phyloP scores from a whole-genome alignment of 2,797 vertebrate species.

The Strix occidentalis region DNA sequence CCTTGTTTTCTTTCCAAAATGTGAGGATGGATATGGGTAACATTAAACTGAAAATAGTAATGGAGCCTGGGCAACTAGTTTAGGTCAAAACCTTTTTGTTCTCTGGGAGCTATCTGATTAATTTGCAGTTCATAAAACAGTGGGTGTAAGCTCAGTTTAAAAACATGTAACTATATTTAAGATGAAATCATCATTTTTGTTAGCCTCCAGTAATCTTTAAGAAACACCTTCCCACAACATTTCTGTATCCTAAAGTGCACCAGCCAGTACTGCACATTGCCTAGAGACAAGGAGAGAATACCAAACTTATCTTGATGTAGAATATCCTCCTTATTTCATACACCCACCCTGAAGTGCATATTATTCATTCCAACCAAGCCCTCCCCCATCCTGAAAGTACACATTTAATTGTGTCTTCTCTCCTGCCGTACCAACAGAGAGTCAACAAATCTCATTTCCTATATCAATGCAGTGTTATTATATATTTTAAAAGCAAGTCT shows the following conservation, averaged over 20 bases:
- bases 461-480: conserved; percentile 78
- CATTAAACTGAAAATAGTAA: conserved; percentile 76
- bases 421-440: conserved; percentile 53
- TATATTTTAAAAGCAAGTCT: conserved; percentile 85
- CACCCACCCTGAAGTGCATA: conserved; percentile 65
- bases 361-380: conserved; percentile 69
- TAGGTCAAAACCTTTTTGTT: conserved; percentile 73
- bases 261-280: conserved; percentile 38
- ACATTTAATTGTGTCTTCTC: conserved; percentile 57
- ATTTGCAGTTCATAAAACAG: conserved; percentile 68
- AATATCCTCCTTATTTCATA: conserved; percentile 67
- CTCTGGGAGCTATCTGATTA: conserved; percentile 69
- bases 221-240: conserved; percentile 59
- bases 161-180: conserved; percentile 71
- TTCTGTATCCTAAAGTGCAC: conserved; percentile 64
- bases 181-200: conserved; percentile 65
- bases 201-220: conserved; percentile 66
- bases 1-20: conserved; percentile 76
- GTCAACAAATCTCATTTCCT: conserved; percentile 78
- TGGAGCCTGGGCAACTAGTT: conserved; percentile 64
- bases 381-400: conserved; percentile 38
- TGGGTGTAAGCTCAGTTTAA: conserved; percentile 63
- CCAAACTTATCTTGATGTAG: conserved; percentile 67
- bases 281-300: conserved; percentile 66
- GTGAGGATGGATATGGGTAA: conserved; percentile 69